phyloP scores from a whole-genome alignment of 1,140 invertebrate species.

The Maconellicoccus hirsutus region DNA sequence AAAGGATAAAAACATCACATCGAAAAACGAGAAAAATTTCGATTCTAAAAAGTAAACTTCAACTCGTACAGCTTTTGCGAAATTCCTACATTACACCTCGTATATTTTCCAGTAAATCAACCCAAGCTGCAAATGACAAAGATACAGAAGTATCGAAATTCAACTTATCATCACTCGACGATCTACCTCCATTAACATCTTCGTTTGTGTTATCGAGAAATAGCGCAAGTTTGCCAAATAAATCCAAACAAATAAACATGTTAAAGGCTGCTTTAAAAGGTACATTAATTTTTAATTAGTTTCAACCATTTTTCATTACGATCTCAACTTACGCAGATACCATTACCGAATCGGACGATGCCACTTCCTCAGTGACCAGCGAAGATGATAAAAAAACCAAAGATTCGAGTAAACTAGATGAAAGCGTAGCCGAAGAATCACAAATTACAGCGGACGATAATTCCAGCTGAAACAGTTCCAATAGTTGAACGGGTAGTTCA shows the following conservation, averaged over 20 bases:
- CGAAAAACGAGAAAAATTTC: neutral
- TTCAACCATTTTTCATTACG: neutral
- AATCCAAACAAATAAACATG: constrained; percentile 37
- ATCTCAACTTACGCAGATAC: neutral
- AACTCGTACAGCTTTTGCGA: too few relatives aligned
- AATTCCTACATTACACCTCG: too few relatives aligned
- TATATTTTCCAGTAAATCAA: neutral
- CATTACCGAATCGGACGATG: neutral
- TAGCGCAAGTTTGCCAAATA: constrained; percentile 36
- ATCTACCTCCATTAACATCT: constrained; percentile 35
- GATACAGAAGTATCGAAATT: constrained; percentile 27
- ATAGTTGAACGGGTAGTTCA: neutral
- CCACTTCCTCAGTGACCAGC: neutral
- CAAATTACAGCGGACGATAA: neutral
- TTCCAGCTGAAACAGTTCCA: neutral
- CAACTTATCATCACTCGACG: constrained; percentile 33
- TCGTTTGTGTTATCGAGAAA: constrained; percentile 36
- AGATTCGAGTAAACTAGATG: neutral
- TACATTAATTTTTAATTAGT: neutral
- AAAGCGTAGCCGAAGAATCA: neutral
- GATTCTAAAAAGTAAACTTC: neutral
- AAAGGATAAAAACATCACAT: neutral
- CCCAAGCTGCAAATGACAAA: neutral
- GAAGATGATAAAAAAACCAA: neutral
- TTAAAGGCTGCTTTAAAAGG: neutral